These are phyloP conservation scores for Crocuta crocuta DNA, from an alignment of 2,113 vertebrate species.

Conservation along the genomic window DNA sequence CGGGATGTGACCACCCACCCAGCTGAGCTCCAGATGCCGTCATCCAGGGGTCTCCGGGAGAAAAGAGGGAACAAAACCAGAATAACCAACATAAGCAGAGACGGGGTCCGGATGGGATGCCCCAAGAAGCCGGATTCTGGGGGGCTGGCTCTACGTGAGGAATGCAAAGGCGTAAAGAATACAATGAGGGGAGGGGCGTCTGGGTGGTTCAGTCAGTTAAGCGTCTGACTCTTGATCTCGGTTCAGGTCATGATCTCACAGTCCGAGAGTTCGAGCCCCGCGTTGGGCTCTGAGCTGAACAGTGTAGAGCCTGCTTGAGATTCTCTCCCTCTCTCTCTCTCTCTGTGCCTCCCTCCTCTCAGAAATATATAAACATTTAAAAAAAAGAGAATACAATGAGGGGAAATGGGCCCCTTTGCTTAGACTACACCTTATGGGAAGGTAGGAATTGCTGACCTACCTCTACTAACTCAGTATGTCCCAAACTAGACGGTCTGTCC, in stretches of 20 bases:
- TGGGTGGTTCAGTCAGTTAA: no score
- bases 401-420: background rate
- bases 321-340: no score
- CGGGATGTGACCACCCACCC: no score
- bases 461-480: background rate
- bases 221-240: no score
- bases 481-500: background rate
- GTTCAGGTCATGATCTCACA: no score
- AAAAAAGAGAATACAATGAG: no score
- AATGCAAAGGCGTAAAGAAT: background rate
- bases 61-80: background rate
- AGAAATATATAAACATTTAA: no score
- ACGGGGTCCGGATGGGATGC: background rate
- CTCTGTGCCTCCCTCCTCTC: no score
- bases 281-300: no score
- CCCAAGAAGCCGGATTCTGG: background rate
- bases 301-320: no score
- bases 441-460: background rate
- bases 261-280: no score
- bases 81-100: background rate
- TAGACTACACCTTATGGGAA: background rate
- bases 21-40: background rate
- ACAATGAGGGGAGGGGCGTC: no score
- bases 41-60: background rate
- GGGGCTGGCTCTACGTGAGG: background rate